Percentiles rank a stretch among this genome's conserved stretches.
phyloP scores from a whole-genome alignment of 2,888 invertebrate species.

The Hirtodrosophila confusa region DNA sequence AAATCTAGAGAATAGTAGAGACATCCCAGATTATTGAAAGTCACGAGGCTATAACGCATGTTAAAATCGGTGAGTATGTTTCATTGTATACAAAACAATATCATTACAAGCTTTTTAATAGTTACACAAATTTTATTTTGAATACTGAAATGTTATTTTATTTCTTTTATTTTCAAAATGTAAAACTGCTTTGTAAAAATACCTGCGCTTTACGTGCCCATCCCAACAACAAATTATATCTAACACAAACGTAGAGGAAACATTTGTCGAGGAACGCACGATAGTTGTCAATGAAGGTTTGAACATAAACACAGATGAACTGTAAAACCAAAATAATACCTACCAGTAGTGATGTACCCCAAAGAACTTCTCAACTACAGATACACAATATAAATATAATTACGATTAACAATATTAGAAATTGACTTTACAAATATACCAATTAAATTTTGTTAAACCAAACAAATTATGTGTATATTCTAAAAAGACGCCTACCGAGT shows the following conservation, averaged over 20 bases:
- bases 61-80: slow-evolving; percentile 82
- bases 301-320: slow-evolving; percentile 81
- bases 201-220: slow-evolving; percentile 68
- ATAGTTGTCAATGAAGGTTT: slow-evolving; percentile 84
- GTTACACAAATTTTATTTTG: slow-evolving; percentile 23
- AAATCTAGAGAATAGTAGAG: slow-evolving; percentile 83
- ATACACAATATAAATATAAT: slow-evolving; percentile 47
- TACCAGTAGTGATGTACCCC: slow-evolving; percentile 61
- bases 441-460: slow-evolving; percentile 70
- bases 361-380: slow-evolving; percentile 67
- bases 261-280: slow-evolving; percentile 83
- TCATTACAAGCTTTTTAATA: slow-evolving; percentile 20
- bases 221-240: slow-evolving; percentile 45
- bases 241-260: slow-evolving; percentile 80
- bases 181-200: slow-evolving; percentile 65
- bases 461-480: slow-evolving; percentile 76
- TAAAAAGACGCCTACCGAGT: slow-evolving; percentile 63
- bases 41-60: slow-evolving; percentile 83
- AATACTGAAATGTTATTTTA: slow-evolving; percentile 48
- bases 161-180: slow-evolving; percentile 61
- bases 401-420: slow-evolving; percentile 65
- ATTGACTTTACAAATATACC: slow-evolving; percentile 69
- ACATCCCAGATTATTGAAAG: slow-evolving; percentile 83
- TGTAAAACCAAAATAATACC: slow-evolving; percentile 67
- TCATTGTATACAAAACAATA: not conserved